These are phyloP conservation scores for Sinocyclocheilus maitianheensis DNA, from an alignment of 2,113 vertebrate species.

Conservation along the genomic window DNA sequence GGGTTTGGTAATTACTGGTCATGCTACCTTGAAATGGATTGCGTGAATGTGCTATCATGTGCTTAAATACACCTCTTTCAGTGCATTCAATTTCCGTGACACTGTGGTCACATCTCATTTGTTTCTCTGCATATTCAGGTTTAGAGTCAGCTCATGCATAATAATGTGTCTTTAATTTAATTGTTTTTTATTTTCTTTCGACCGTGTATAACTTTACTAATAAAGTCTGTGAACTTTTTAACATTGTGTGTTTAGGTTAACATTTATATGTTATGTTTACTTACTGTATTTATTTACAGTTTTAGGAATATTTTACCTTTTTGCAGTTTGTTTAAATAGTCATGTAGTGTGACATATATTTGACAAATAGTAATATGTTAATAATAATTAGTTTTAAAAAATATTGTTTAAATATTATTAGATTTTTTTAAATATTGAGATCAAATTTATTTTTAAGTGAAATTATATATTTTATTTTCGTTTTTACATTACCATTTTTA, in stretches of 20 bases:
- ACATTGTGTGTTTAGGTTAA: neutral
- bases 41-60: constrained; percentile 27
- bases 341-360: neutral
- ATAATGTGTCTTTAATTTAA: neutral
- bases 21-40: constrained; percentile 35
- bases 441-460: neutral
- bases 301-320: neutral
- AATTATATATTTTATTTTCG: neutral
- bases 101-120: constrained; percentile 6
- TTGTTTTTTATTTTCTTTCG: neutral
- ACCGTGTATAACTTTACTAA: neutral
- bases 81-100: neutral
- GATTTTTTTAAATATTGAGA: too few relatives aligned
- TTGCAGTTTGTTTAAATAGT: neutral
- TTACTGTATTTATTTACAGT: neutral
- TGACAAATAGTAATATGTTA: neutral
- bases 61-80: constrained; percentile 23
- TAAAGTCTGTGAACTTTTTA: neutral
- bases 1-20: constrained; percentile 27
- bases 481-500: neutral
- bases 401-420: neutral
- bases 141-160: neutral
- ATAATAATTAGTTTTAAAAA: neutral
- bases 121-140: neutral
- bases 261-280: neutral